A percentile compares a stretch with the other conserved stretches of the same genome.
Conservation (phyloP, 2,888 invertebrate species). For the Sipha maydis region DNA sequence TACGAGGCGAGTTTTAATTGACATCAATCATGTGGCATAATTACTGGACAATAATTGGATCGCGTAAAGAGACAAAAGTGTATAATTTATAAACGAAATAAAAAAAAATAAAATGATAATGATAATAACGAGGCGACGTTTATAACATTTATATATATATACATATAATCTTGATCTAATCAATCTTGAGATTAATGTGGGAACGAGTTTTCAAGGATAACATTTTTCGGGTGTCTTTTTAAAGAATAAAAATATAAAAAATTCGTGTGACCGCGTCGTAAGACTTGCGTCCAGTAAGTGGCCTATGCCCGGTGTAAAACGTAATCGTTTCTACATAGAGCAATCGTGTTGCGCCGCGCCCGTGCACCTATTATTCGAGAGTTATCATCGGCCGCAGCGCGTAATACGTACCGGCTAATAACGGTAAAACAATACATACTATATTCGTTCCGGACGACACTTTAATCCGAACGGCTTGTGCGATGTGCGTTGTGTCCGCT, state of each 20-base stretch:
- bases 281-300: too few species aligned
- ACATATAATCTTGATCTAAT: slow-evolving; percentile 12
- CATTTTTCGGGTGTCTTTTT: background rate
- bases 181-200: slow-evolving; percentile 36
- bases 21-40: background rate
- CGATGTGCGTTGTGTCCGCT: too few species aligned
- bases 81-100: background rate
- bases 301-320: background rate
- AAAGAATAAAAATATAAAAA: too few species aligned
- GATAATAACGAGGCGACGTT: slow-evolving; percentile 14
- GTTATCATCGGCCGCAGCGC: background rate
- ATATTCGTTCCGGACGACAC: slow-evolving; percentile 1
- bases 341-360: too few species aligned
- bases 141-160: background rate
- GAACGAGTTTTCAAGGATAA: slow-evolving; percentile 3
- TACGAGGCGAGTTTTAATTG: slow-evolving; percentile 1
- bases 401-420: background rate
- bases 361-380: background rate
- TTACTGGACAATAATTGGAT: slow-evolving; percentile 36
- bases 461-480: background rate
- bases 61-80: background rate
- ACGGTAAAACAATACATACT: slow-evolving; percentile 3
- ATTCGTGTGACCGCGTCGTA: too few species aligned
- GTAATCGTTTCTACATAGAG: background rate
- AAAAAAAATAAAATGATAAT: background rate